A percentile compares a stretch with the other conserved stretches of the same genome.
Conservation (phyloP, 2,888 invertebrate genomes). For the Drosophila bunnanda region DNA sequence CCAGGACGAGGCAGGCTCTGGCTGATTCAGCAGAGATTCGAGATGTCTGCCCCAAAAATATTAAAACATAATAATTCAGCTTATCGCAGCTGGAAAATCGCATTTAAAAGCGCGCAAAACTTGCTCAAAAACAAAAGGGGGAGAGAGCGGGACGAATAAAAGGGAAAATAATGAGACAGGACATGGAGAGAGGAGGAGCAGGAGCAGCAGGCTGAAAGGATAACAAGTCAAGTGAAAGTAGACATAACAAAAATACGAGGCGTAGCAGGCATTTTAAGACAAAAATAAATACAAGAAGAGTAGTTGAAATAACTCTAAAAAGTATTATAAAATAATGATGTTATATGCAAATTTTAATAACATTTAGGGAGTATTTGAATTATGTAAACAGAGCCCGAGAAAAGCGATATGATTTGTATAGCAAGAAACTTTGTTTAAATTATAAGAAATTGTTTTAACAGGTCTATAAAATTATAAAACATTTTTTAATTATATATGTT, state of each 20-base stretch:
- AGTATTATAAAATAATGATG: neutral
- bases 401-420: too few species aligned
- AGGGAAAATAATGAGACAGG: conserved; percentile 20
- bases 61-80: conserved; percentile 78
- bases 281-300: neutral
- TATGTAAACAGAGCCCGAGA: neutral
- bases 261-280: neutral
- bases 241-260: conserved; percentile 17
- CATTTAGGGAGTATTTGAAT: neutral
- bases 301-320: neutral
- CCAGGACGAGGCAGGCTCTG: conserved; percentile 37
- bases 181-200: neutral
- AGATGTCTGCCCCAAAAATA: conserved; percentile 62
- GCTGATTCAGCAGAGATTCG: conserved; percentile 65
- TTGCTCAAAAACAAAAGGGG: conserved; percentile 37
- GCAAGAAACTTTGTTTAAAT: too few species aligned
- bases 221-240: conserved; percentile 35
- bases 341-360: neutral
- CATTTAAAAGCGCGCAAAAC: conserved; percentile 66
- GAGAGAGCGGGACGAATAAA: neutral
- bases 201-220: neutral
- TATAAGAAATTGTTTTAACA: too few species aligned
- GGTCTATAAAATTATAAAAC: too few species aligned
- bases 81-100: conserved; percentile 75
- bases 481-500: too few species aligned